Conservation (phyloP, 2,888 invertebrate species). For the Diachrysia chrysitis region DNA sequence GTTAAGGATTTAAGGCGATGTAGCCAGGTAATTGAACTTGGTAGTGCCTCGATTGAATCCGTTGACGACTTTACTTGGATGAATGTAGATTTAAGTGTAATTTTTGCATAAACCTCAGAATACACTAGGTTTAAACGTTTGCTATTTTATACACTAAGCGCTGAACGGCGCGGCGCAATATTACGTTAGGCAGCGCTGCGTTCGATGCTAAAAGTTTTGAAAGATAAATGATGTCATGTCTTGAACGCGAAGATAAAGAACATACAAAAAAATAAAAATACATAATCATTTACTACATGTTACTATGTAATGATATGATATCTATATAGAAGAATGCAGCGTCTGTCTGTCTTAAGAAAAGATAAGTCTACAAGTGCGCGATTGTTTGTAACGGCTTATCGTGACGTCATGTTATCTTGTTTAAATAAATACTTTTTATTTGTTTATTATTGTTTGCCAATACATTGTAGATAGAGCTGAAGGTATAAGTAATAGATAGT, state of each 20-base stretch:
- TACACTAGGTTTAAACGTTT: too few species aligned
- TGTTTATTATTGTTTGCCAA: slow-evolving; percentile 45
- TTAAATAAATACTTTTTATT: slow-evolving; percentile 26
- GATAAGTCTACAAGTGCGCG: slow-evolving; percentile 14
- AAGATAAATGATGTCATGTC: background rate
- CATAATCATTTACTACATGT: background rate
- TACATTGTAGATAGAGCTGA: slow-evolving; percentile 7
- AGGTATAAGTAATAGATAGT: background rate
- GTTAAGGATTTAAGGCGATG: background rate
- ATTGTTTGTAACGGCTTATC: slow-evolving; percentile 9
- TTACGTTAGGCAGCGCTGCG: too few species aligned
- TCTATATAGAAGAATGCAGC: background rate
- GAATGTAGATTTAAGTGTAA: too few species aligned
- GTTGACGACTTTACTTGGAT: too few species aligned
- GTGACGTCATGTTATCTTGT: slow-evolving; percentile 15
- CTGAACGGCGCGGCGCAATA: too few species aligned
- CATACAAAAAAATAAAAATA: background rate
- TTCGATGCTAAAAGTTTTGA: too few species aligned
- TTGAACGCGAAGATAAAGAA: background rate
- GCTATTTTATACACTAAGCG: too few species aligned
- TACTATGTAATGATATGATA: slow-evolving; percentile 2
- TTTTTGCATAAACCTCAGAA: too few species aligned
- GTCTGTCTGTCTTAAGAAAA: background rate
- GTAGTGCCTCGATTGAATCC: too few species aligned
- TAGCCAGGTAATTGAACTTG: too few species aligned